phyloP scores from a whole-genome alignment of 2,797 vertebrate genomes.

The Alauda arvensis region DNA sequence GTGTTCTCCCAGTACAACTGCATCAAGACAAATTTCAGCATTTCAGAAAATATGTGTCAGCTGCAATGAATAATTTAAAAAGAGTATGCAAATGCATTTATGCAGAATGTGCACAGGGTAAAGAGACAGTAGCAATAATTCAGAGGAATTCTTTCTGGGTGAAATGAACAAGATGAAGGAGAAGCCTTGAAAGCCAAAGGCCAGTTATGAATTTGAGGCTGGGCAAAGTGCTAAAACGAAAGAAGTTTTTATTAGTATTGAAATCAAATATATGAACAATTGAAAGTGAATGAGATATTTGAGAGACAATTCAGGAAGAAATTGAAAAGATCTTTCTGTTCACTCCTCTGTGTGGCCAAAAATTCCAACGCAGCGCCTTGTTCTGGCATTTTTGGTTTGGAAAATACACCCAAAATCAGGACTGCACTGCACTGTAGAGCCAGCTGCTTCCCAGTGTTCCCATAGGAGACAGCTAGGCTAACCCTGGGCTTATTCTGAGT shows the following conservation, averaged over 20 bases:
- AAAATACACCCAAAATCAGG: background rate
- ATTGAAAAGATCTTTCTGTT: background rate
- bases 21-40: background rate
- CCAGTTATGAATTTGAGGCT: background rate
- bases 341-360: background rate
- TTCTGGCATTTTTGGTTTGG: background rate
- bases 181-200: background rate
- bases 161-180: background rate
- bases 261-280: background rate
- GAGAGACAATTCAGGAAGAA: background rate
- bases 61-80: background rate
- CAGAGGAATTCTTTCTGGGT: background rate
- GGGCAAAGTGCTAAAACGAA: background rate
- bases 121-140: background rate
- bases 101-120: background rate
- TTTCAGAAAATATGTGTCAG: background rate
- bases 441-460: background rate
- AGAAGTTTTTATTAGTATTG: background rate
- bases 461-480: background rate
- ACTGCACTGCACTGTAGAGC: accelerated
- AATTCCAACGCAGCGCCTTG: background rate
- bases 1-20: background rate
- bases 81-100: background rate
- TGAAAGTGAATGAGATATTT: accelerated
- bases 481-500: background rate